These are phyloP conservation scores for Pseudomyrmex dendroicus DNA, from an alignment of 1,140 invertebrate genomes.

Conservation along the genomic window DNA sequence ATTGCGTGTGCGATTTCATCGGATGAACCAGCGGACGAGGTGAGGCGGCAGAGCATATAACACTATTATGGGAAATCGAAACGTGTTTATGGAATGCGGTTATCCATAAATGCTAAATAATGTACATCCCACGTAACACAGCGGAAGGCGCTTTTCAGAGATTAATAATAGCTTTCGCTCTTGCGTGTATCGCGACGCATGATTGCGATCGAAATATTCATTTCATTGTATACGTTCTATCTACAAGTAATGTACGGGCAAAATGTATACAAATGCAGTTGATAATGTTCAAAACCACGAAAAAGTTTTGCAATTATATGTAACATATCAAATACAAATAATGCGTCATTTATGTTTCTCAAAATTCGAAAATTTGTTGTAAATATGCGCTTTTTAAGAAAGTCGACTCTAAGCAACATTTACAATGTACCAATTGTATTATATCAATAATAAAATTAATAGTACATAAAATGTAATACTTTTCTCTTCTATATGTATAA, in stretches of 20 bases:
- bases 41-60: slow-evolving; percentile 44
- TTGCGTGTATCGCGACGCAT: slow-evolving; percentile 27
- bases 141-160: slow-evolving; percentile 34
- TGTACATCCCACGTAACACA: slow-evolving; percentile 34
- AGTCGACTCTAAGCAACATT: no score
- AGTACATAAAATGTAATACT: no score
- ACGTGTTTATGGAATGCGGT: slow-evolving; percentile 73
- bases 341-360: not conserved
- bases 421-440: no score
- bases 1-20: slow-evolving; percentile 57
- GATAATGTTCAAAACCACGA: not conserved
- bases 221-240: slow-evolving; percentile 3
- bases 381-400: not conserved
- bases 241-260: not conserved
- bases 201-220: slow-evolving; percentile 35
- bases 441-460: no score
- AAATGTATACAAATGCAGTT: not conserved
- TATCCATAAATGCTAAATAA: slow-evolving; percentile 68
- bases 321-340: not conserved
- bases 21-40: slow-evolving; percentile 4
- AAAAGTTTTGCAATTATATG: not conserved
- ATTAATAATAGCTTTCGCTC: slow-evolving; percentile 54
- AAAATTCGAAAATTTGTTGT: not conserved
- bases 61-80: slow-evolving; percentile 72
- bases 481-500: no score